Percentiles rank a stretch among this genome's conserved stretches.
Evolutionary conservation across 2,888 invertebrate species (phyloP).

Genomic region (Meteorus cinctellus): DNA sequence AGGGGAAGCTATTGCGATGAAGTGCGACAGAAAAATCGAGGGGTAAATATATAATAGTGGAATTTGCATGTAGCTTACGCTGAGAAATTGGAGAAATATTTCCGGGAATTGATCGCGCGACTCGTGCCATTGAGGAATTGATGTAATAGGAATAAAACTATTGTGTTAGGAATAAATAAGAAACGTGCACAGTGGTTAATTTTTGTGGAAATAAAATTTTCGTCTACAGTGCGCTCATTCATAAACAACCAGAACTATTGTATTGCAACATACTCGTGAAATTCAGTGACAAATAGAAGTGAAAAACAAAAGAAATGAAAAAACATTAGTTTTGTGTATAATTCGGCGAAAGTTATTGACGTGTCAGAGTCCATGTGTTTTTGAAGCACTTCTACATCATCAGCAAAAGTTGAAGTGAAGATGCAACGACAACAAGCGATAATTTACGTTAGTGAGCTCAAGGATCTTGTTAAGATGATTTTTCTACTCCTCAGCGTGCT

Average conservation of each 20-base stretch:
- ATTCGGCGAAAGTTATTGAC: neutral
- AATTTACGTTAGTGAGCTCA: slow-evolving; percentile 4
- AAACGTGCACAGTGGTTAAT: neutral
- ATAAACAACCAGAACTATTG: neutral
- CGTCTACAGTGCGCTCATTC: neutral
- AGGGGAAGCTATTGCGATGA: neutral
- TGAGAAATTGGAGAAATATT: slow-evolving; percentile 11
- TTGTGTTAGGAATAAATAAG: neutral
- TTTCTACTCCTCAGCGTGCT: slow-evolving; percentile 28
- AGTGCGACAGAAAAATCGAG: neutral
- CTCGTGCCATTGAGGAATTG: neutral
- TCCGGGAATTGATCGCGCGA: slow-evolving; percentile 13
- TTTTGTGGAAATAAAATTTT: neutral
- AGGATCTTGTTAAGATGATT: slow-evolving; percentile 23
- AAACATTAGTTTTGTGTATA: neutral
- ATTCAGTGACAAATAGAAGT: neutral
- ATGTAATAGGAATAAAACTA: neutral
- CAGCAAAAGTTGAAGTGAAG: neutral
- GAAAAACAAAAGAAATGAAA: neutral
- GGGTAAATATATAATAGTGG: neutral
- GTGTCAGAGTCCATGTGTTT: neutral
- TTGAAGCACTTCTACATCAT: neutral
- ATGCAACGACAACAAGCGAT: slow-evolving; percentile 14
- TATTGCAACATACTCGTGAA: neutral
- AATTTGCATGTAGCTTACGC: neutral